Conservation (phyloP, 2,888 invertebrate genomes). For the Scaptomyza flava region DNA sequence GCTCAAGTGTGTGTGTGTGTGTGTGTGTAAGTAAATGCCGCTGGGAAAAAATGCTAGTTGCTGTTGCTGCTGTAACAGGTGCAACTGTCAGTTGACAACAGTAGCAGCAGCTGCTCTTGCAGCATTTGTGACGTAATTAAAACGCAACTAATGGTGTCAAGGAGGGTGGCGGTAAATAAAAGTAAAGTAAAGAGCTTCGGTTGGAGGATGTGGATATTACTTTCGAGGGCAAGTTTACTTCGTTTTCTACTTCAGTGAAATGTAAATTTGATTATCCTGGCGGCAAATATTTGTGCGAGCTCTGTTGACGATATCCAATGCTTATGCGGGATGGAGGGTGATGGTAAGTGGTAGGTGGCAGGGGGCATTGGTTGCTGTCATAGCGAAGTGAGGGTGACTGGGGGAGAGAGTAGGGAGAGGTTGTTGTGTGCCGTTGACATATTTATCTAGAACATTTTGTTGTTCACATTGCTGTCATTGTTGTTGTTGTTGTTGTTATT, state of each 20-base stretch:
- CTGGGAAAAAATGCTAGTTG: slow-evolving; percentile 52
- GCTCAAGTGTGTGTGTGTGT: slow-evolving; percentile 2
- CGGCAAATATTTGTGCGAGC: slow-evolving; percentile 68
- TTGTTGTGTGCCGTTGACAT: slow-evolving; percentile 58
- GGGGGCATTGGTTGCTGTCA: slow-evolving; percentile 7
- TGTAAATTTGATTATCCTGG: slow-evolving; percentile 79
- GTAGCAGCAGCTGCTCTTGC: slow-evolving; percentile 11
- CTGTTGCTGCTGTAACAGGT: slow-evolving; percentile 45
- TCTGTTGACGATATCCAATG: slow-evolving; percentile 36
- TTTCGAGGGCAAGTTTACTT: slow-evolving; percentile 19
- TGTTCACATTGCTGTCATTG: slow-evolving; percentile 49
- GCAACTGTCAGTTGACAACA: slow-evolving; percentile 34
- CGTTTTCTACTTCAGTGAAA: slow-evolving; percentile 63
- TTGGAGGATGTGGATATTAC: not conserved
- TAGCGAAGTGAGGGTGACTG: slow-evolving; percentile 5
- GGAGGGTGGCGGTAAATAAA: not conserved
- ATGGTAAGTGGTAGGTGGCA: too few relatives aligned
- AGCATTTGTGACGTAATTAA: slow-evolving; percentile 41
- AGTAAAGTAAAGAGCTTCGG: slow-evolving; percentile 14
- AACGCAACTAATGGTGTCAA: slow-evolving; percentile 14
- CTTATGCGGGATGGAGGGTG: slow-evolving; percentile 4
- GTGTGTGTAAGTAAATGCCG: slow-evolving; percentile 33
- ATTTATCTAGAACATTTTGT: slow-evolving; percentile 72
- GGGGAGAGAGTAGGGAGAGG: not conserved
- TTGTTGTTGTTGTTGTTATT: slow-evolving; percentile 5